phyloP scores from a whole-genome alignment of 2,797 vertebrate species.

The Melopsittacus undulatus region DNA sequence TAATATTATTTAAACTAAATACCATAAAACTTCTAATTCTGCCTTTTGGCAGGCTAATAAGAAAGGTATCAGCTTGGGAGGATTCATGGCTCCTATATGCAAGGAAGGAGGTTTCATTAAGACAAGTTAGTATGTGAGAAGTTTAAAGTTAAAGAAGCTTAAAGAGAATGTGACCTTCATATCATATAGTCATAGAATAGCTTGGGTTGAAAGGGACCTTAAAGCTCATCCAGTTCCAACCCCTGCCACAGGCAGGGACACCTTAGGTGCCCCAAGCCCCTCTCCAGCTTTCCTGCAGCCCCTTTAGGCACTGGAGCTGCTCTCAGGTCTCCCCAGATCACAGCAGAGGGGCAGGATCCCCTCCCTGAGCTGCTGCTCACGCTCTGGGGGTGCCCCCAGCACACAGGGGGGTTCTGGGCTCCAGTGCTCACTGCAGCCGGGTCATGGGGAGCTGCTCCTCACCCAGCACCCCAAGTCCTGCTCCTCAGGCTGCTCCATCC shows the following conservation, averaged over 20 bases:
- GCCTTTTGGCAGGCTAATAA: neutral
- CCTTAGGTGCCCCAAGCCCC: neutral
- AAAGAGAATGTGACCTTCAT: neutral
- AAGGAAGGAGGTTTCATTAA: neutral
- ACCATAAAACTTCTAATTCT: neutral
- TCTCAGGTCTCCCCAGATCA: no score
- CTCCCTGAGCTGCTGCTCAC: no score
- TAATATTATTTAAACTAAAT: neutral
- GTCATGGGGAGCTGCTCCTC: neutral
- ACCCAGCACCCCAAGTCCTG: neutral
- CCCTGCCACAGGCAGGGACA: neutral
- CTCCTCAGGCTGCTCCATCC: neutral
- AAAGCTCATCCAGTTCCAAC: neutral
- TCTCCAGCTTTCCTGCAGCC: no score
- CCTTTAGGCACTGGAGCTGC: no score
- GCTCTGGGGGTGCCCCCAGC: no score
- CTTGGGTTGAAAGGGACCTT: neutral
- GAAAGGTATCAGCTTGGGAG: neutral
- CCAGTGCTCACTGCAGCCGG: neutral
- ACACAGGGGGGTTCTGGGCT: neutral
- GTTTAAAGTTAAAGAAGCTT: no score
- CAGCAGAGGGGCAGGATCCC: no score
- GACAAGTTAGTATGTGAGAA: rapidly evolving
- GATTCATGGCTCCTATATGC: neutral
- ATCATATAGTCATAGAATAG: neutral